Base-by-base conservation (phyloP, 2,113 vertebrate species). In the Malurus alboscapulatus region DNA sequence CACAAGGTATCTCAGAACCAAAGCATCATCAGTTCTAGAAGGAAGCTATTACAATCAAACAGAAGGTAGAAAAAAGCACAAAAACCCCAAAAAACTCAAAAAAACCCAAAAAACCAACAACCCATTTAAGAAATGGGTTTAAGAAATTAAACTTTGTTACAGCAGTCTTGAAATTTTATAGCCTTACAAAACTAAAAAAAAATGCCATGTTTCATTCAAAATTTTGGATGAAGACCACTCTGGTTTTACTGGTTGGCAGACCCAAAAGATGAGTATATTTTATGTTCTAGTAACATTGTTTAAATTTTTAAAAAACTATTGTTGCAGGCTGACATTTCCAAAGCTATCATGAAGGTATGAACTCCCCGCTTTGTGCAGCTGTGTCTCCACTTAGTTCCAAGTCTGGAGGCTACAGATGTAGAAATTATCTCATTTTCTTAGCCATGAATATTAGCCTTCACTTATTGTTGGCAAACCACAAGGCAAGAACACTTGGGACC, bases 401-500 rank as follows among this genome's bases (percentile, higher is more conserved):
- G 29, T 47, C 57, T 59, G 51, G 14, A 78, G 18, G 15, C 17
- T 66, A 54, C 10, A 67, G 47, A 45, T 12, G 1, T 12, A 81
- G 25, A 29, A 68, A 27, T 2, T 0, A 24, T 27, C 36, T 72
- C 45, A 40, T 14, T 55, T 84, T 66, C 44, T 89, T 53, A 89
- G 21, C 6, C 22, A 25, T 0, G 3, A 80, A 40, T 73, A 73
- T n/a, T 11, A 81, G 34, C 12, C n/a, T 59, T 24, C 0, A 1
- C 0, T 2, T 57, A 45, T 2, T 65, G 26, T 68, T 51, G 87
- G 24, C 13, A 36, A 84, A 63, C 5, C 71, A 61, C 12, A 62
- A 48, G 44, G 7, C 26, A 77, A 38, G 26, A 72, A 44, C 2
- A 30, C 44, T 27, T 66, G n/a, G 14, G 14, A 69, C 11, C 6